A percentile compares a stretch with the other conserved stretches of the same genome.
Evolutionary conservation across 2,113 vertebrate species (phyloP).

Genomic region (Vombatus ursinus): DNA sequence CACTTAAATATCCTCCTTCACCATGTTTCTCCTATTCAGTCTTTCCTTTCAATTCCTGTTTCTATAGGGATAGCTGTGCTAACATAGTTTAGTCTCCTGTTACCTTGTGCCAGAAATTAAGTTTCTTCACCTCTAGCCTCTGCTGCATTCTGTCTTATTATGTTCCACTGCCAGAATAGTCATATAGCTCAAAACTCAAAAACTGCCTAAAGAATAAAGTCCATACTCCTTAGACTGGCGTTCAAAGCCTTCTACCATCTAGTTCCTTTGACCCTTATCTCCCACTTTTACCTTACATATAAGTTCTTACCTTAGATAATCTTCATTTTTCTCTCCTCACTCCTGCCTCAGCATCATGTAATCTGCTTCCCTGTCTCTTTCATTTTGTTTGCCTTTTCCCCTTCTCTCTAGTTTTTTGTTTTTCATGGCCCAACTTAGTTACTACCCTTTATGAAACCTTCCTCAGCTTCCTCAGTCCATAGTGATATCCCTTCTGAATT

Average conservation of each 20-base stretch:
- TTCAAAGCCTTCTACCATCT: background rate
- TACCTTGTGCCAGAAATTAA: slow-evolving; percentile 8
- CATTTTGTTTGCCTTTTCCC: background rate
- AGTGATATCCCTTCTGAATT: background rate
- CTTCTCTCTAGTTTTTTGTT: slow-evolving; percentile 17
- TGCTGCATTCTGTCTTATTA: no score
- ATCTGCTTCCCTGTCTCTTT: no score
- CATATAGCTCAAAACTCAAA: background rate
- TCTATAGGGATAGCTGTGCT: background rate
- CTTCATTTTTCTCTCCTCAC: no score
- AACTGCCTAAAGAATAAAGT: background rate
- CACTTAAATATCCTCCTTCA: no score
- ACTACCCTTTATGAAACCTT: background rate
- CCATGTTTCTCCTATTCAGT: no score
- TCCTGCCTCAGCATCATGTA: no score
- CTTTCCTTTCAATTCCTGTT: background rate
- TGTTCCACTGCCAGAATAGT: background rate
- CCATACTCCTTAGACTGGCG: background rate
- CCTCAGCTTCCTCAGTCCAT: background rate
- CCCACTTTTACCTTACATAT: background rate
- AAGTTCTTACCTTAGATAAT: no score
- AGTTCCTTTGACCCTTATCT: background rate
- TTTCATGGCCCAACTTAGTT: background rate
- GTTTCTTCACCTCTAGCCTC: background rate
- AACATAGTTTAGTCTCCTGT: background rate